Evolutionary conservation across 2,888 invertebrate species (phyloP).

Genomic region (Pegoplata infirma): DNA sequence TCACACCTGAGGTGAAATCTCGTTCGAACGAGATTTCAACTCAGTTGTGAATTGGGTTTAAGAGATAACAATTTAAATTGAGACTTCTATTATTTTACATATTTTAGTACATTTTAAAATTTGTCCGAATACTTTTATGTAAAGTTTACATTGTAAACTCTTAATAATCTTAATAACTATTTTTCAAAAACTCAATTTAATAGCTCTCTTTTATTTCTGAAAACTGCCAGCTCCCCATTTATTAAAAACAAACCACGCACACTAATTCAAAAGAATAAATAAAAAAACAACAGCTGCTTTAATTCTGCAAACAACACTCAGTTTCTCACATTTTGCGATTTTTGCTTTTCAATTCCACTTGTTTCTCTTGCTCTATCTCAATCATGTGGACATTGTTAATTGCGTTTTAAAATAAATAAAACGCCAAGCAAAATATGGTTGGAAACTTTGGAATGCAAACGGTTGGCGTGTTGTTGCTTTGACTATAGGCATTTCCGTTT

Average conservation of each 20-base stretch:
- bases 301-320: conserved; percentile 12
- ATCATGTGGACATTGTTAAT: conserved; percentile 28
- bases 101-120: too few species aligned
- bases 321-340: conserved; percentile 19
- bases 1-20: too few species aligned
- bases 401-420: conserved; percentile 38
- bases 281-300: conserved; percentile 31
- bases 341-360: conserved; percentile 50
- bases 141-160: too few species aligned
- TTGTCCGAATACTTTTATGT: too few species aligned
- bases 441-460: conserved; percentile 50
- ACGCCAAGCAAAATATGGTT: conserved; percentile 23
- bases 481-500: conserved; percentile 60
- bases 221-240: background rate
- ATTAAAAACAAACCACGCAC: background rate
- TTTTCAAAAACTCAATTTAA: too few species aligned
- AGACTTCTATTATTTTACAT: too few species aligned
- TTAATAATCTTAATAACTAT: too few species aligned
- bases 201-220: too few species aligned
- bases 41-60: too few species aligned
- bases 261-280: background rate
- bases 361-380: conserved; percentile 8
- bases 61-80: too few species aligned
- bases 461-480: conserved; percentile 6
- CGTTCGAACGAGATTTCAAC: too few species aligned